Base-by-base conservation (phyloP, 2,113 vertebrate species). In the Corydoras sp. region DNA sequence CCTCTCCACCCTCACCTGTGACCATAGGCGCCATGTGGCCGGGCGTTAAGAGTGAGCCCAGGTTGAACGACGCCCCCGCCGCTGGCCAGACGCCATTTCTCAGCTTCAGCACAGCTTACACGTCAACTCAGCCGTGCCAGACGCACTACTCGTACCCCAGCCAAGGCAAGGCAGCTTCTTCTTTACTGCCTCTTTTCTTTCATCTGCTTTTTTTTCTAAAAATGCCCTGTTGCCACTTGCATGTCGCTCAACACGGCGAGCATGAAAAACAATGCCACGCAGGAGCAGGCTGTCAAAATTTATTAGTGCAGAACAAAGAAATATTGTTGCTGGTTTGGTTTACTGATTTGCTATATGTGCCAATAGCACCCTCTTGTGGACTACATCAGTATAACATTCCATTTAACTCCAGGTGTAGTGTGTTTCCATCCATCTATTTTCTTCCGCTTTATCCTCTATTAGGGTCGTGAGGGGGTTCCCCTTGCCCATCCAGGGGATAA, bases 1-100 rank as follows among this genome's bases (percentile, higher is more conserved):
- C 73, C 62, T 72, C 55, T 78, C 62, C 68, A 56, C 29, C 71
- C 31, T 3, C 31, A 31, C 62, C 63, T 58, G 59, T 32, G 55
- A 51, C 75, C 35, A 78, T 81, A 99, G 97, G 96, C 93, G 91
- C 95, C 90, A 91, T 98, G 93, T 99, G 97, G 97, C 97, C 96
- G 87, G 97, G 95, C 92, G 92, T 98, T 88, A 98, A 98, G 93
- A 90, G 94, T 84, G 95, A 98, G 91, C 93, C 92, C 88, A 93
- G 91, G 91, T 90, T 94, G 92, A 92, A 94, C 87, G 94, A 96
- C 88, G 88, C 91, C 77, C 88, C 95, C 93, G 92, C 93, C 92
- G 89, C 92, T 91, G 94, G 93, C 90, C 92, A 95, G 91, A 91
- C 93, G 89, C 93, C 93, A 90, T 95, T 94, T 91, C 92, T 98